These are phyloP conservation scores for Caenorhabditis plicata DNA, from an alignment of 2,888 invertebrate genomes.

Conservation along the genomic window DNA sequence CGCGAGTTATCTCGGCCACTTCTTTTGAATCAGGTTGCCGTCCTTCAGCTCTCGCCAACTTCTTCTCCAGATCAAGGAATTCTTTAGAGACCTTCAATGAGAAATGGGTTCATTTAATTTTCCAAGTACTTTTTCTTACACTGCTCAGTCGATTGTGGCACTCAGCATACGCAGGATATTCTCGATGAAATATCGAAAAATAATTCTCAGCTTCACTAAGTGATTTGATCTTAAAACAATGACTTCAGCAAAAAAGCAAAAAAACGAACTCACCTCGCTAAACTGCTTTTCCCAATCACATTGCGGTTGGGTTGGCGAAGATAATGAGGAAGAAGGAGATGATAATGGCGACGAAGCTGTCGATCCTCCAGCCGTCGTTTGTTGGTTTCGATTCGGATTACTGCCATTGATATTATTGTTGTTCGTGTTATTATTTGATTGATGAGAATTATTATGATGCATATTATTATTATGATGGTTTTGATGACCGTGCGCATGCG, in stretches of 20 bases:
- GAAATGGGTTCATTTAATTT: background rate
- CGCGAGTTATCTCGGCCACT: constrained; percentile 9
- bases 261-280: too few species aligned
- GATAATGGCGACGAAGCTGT: constrained; percentile 35
- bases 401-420: constrained; percentile 6
- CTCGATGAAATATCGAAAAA: constrained; percentile 41
- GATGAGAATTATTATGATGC: constrained; percentile 4
- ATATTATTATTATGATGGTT: background rate
- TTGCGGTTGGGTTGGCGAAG: constrained; percentile 45
- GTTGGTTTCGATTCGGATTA: background rate
- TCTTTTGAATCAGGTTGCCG: constrained; percentile 9
- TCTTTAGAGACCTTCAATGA: constrained; percentile 23
- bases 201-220: constrained; percentile 36
- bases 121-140: constrained; percentile 4
- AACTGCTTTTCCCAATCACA: constrained; percentile 50
- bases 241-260: too few species aligned
- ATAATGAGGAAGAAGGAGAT: constrained; percentile 40
- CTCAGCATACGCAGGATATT: constrained; percentile 51
- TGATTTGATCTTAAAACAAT: too few species aligned
- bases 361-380: constrained; percentile 21
- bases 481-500: too few species aligned
- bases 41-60: constrained; percentile 9
- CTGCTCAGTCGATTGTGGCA: constrained; percentile 36
- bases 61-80: constrained; percentile 29
- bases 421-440: background rate